A percentile compares a stretch with the other conserved stretches of the same genome.
Evolutionary conservation across 2,888 invertebrate genomes (phyloP).

Genomic region (Muscina levida): DNA sequence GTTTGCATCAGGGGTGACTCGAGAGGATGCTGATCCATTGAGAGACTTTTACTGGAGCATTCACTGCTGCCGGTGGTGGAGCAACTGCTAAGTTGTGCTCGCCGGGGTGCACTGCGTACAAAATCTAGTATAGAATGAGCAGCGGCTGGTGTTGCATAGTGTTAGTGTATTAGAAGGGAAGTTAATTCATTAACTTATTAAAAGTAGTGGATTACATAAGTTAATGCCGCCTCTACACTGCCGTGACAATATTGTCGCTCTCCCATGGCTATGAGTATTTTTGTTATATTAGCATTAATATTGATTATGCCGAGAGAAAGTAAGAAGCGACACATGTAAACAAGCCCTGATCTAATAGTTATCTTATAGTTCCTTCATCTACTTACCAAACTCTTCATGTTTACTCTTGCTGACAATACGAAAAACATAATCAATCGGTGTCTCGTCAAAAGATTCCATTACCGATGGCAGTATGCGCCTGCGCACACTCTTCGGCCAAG

Average conservation of each 20-base stretch:
- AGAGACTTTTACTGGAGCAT: conserved; percentile 82
- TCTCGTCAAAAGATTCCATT: conserved; percentile 82
- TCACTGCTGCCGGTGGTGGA: conserved; percentile 85
- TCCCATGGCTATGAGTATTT: too few relatives aligned
- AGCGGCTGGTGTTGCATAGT: conserved; percentile 81
- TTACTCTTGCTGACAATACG: conserved; percentile 90
- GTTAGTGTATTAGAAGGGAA: conserved; percentile 23
- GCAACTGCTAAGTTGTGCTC: conserved; percentile 83
- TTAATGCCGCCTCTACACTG: too few relatives aligned
- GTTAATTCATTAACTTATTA: not conserved
- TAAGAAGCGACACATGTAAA: too few relatives aligned
- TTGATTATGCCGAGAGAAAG: too few relatives aligned
- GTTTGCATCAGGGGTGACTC: conserved; percentile 75
- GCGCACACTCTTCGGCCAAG: conserved; percentile 82
- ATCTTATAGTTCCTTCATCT: too few relatives aligned
- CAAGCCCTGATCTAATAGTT: too few relatives aligned
- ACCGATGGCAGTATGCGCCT: conserved; percentile 86
- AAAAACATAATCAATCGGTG: conserved; percentile 91
- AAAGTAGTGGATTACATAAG: not conserved
- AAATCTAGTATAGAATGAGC: conserved; percentile 85
- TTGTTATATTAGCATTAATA: too few relatives aligned
- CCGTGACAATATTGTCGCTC: too few relatives aligned
- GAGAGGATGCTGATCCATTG: conserved; percentile 79
- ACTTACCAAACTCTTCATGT: conserved; percentile 86
- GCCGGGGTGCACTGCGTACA: conserved; percentile 79